These are phyloP conservation scores for Capitulum mitella DNA, from an alignment of 2,888 invertebrate genomes.

Conservation along the genomic window DNA sequence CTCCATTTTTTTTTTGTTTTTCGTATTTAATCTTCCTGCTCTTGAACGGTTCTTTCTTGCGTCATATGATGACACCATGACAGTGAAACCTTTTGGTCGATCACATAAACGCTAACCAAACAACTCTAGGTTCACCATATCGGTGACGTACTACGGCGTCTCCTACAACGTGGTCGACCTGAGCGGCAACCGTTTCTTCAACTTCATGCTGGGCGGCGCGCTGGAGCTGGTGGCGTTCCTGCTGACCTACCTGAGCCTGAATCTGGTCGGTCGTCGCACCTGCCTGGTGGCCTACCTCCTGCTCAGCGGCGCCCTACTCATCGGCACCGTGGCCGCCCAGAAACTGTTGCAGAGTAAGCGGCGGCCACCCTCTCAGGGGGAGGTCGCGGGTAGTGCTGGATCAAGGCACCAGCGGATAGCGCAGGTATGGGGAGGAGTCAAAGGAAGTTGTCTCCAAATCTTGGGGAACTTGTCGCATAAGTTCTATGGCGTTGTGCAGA, in stretches of 20 bases:
- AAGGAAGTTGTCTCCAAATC: no score
- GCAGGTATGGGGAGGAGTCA: no score
- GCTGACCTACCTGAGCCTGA: slow-evolving; percentile 43
- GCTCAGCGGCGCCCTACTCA: slow-evolving; percentile 44
- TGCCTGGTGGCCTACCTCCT: slow-evolving; percentile 46
- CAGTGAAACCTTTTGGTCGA: no score
- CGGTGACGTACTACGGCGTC: slow-evolving; percentile 47
- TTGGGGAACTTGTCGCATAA: no score
- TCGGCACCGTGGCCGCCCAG: slow-evolving; percentile 41
- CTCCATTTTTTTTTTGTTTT: no score
- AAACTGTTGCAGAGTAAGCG: neutral
- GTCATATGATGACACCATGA: no score
- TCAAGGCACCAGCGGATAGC: no score
- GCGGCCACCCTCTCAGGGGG: neutral
- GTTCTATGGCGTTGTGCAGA: no score
- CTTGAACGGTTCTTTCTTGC: no score
- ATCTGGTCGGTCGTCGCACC: slow-evolving; percentile 46
- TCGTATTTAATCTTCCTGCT: no score
- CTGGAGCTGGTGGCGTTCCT: slow-evolving; percentile 47
- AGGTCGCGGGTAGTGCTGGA: neutral
- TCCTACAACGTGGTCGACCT: slow-evolving; percentile 45
- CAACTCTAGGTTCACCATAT: slow-evolving; percentile 50
- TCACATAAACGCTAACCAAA: no score
- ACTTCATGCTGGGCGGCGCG: slow-evolving; percentile 40
- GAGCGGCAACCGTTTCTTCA: slow-evolving; percentile 45